Evolutionary conservation across 2,113 vertebrate species (phyloP).

Genomic region (Antigone vipio): DNA sequence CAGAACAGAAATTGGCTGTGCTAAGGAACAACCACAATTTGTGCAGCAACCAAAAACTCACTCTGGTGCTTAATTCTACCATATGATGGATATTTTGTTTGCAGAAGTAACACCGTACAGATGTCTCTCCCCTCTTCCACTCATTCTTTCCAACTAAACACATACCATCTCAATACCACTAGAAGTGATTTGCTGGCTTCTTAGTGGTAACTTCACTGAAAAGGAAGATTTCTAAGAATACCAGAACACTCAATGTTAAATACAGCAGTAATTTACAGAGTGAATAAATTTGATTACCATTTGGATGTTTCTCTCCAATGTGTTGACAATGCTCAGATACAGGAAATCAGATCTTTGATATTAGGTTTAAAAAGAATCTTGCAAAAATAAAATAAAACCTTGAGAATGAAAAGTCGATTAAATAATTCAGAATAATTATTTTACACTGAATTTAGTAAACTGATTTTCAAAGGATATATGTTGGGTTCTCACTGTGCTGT

Average conservation of each 20-base stretch:
- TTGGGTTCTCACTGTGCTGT: not conserved
- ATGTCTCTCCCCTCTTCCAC: not conserved
- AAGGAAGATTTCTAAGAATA: conserved; percentile 8
- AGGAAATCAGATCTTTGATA: not conserved
- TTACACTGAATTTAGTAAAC: not conserved
- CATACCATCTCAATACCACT: not conserved
- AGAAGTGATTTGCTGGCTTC: not conserved
- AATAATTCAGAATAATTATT: not conserved
- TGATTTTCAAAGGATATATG: not conserved
- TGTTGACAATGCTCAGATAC: not conserved
- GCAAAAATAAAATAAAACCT: not conserved
- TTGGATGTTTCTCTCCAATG: not conserved
- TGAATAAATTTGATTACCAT: not conserved
- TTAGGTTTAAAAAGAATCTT: not conserved
- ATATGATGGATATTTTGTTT: not conserved
- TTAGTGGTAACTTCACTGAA: not conserved
- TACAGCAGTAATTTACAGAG: not conserved
- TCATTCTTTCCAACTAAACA: not conserved
- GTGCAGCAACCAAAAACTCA: not conserved
- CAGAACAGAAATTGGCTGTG: not conserved
- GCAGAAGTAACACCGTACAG: not conserved
- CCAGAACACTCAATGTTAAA: not conserved
- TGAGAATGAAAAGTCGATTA: not conserved
- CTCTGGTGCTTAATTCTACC: not conserved
- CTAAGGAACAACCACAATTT: not conserved